Evolutionary conservation across 2,113 vertebrate species (phyloP), one percentile per base, ranked within the genome.

Genomic region (Perca schrenkii): DNA sequence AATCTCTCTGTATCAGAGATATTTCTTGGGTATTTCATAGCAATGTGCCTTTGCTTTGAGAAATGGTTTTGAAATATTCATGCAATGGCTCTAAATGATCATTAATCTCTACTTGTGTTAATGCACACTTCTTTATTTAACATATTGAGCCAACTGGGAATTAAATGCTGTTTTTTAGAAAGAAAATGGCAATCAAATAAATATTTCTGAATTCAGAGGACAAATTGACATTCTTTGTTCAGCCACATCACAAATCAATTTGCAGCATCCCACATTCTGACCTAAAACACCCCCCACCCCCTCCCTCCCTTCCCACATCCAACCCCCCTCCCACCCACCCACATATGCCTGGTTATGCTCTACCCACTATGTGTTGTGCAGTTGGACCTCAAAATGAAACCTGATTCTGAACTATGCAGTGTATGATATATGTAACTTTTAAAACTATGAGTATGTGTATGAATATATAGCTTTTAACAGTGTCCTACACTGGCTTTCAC

Each of bases 401-500:
- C 47, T 50, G 16, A 22, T 13, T 25, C 17, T 69, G 43, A 57
- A 62, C 53, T 73, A 67, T 78, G 65, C 21, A 63, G 43, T 72
- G 14, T 49, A 47, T 34, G 21, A 47, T 78, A 52, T 80, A 6
- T 80, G 56, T 54, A 68, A 31, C 47, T 72, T 67, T 66, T 61
- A 60, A 40, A 63, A 31, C 75, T 36, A 8, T 8, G 4, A 62
- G 60, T 89, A 76, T 89, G 88, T 85, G 77, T 81, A 19, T 79
- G 52, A 63, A 60, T 43, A 11, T 34, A 31, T 50, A 60, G 14
- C 61, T 65, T 78, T 87, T 52, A 63, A 73, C 58, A 54, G 34
- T 90, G 50, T 80, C 65, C 88, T 89, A 89, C 63, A 60, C 86
- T 94, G 93, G 90, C 92, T 95, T 94, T 94, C 88, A 83, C 94